A percentile compares a stretch with the other conserved stretches of the same genome.
phyloP scores from a whole-genome alignment of 2,797 vertebrate species.

The Monodelphis domestica region DNA sequence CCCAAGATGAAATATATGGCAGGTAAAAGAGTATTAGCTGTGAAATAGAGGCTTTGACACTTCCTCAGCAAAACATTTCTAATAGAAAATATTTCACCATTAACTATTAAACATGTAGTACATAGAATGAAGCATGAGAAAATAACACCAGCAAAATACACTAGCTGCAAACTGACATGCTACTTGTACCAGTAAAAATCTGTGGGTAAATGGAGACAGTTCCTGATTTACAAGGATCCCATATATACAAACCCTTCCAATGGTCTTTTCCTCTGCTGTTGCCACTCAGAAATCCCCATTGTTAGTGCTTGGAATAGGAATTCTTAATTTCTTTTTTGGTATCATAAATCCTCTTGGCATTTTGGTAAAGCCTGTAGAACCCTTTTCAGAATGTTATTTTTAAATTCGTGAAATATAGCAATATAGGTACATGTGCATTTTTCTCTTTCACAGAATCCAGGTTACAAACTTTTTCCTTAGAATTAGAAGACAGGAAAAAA shows the following conservation, averaged over 20 bases:
- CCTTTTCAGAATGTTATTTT: neutral
- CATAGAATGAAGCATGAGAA: constrained; percentile 32
- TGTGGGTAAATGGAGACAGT: neutral
- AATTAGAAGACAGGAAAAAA: neutral
- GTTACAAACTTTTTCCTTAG: neutral
- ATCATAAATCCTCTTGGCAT: neutral
- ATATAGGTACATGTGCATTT: neutral
- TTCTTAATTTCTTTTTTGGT: neutral
- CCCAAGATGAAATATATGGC: constrained; percentile 32
- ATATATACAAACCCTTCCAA: neutral
- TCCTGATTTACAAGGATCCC: neutral
- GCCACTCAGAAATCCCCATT: neutral
- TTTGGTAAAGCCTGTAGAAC: neutral
- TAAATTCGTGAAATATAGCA: neutral
- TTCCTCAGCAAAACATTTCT: constrained; percentile 6
- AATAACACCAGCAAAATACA: neutral
- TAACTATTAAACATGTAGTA: constrained; percentile 24
- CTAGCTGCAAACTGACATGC: neutral
- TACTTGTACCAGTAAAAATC: neutral
- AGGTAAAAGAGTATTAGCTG: constrained; percentile 16
- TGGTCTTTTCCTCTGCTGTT: neutral
- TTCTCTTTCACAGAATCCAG: neutral
- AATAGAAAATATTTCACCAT: neutral
- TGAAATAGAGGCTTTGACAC: constrained; percentile 27
- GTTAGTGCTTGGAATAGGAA: neutral